A percentile compares a stretch with the other conserved stretches of the same genome.
These are phyloP conservation scores for Trematomus loennbergii DNA, from an alignment of 2,113 vertebrate species.

Conservation along the genomic window DNA sequence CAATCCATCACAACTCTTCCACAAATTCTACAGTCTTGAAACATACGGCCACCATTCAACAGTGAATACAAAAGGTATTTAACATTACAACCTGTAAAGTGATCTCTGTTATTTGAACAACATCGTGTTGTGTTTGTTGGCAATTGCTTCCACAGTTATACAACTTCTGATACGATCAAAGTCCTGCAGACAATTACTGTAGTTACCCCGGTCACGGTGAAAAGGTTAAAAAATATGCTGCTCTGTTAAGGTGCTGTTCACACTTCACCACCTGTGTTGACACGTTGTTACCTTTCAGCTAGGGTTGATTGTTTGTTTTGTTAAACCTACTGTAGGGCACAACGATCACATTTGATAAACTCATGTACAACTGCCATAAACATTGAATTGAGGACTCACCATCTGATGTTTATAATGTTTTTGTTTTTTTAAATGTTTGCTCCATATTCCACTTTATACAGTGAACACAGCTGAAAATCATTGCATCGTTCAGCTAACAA, in stretches of 20 bases:
- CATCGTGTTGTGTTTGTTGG: too few species aligned
- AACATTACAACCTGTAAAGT: not conserved
- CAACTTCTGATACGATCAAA: too few species aligned
- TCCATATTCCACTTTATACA: not conserved
- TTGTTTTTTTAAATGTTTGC: not conserved
- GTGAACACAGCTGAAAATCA: not conserved
- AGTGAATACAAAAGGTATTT: not conserved
- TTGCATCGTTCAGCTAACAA: too few species aligned
- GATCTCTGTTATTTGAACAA: too few species aligned
- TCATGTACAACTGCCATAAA: not conserved
- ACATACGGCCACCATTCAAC: not conserved
- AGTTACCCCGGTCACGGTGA: too few species aligned
- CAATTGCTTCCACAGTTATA: too few species aligned
- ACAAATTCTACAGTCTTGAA: not conserved
- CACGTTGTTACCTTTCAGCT: not conserved
- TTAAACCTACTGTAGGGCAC: not conserved
- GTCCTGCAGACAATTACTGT: too few species aligned
- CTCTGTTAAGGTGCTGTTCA: not conserved
- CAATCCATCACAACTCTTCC: conserved; percentile 22
- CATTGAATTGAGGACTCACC: not conserved
- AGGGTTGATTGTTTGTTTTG: not conserved
- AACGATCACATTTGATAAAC: not conserved
- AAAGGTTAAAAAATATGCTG: too few species aligned
- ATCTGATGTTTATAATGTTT: not conserved
- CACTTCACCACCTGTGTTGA: not conserved